Evolutionary conservation across 30 jellyfish, hydroid and myxozoan genomes (phyloP).

Genomic region (Hydra vulgaris): DNA sequence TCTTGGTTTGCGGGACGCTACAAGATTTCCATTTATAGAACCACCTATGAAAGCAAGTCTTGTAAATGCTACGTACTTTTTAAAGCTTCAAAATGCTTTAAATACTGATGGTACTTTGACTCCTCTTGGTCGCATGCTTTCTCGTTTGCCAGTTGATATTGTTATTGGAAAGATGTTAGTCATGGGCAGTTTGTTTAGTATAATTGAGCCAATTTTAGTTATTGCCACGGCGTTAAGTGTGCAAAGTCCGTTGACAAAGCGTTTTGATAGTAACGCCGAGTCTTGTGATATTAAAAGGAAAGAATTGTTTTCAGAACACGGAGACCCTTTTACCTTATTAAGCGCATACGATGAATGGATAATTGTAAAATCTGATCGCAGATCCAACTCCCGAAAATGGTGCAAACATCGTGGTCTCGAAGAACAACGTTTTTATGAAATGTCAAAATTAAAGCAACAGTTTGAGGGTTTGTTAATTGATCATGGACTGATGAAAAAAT

Average conservation of each 20-base stretch:
- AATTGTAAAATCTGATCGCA: constrained; percentile 62
- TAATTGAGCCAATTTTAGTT: constrained; percentile 76
- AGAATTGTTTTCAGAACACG: constrained; percentile 78
- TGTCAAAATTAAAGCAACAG: constrained; percentile 77
- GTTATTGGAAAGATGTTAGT: constrained; percentile 84
- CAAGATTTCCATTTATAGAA: constrained; percentile 84
- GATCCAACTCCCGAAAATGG: constrained; percentile 70
- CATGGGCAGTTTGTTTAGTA: constrained; percentile 79
- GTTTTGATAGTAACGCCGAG: constrained; percentile 68
- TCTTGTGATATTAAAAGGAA: constrained; percentile 70
- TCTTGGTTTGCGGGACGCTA: constrained; percentile 84
- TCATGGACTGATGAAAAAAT: constrained; percentile 31
- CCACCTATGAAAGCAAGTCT: constrained; percentile 77
- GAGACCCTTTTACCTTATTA: constrained; percentile 83
- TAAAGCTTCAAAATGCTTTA: constrained; percentile 75
- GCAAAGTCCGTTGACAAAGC: constrained; percentile 80
- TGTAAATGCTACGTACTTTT: constrained; percentile 52
- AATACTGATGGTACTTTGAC: constrained; percentile 60
- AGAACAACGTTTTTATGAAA: constrained; percentile 95
- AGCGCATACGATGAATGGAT: constrained; percentile 91
- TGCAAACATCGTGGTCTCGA: constrained; percentile 79
- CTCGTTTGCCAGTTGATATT: constrained; percentile 90
- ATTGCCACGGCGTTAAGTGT: constrained; percentile 93
- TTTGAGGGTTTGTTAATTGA: constrained; percentile 62
- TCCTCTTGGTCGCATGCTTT: constrained; percentile 78